Percentiles rank a stretch among this genome's conserved stretches.
These are phyloP conservation scores for Chrysocyon brachyurus DNA, from an alignment of 2,797 vertebrate genomes.

Conservation along the genomic window DNA sequence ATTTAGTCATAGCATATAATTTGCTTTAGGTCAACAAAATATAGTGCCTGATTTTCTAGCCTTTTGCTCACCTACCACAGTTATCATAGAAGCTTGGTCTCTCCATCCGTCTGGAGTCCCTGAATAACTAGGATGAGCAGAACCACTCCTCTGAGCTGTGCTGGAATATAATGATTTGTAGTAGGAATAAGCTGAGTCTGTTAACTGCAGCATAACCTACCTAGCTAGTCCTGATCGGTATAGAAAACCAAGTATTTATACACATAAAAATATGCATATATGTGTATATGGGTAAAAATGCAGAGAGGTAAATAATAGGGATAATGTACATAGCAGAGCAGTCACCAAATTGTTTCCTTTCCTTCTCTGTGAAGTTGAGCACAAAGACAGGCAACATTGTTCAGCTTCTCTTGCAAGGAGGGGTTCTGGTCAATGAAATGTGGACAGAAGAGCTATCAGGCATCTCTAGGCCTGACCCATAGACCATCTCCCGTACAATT, in stretches of 20 bases:
- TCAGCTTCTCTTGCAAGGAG: neutral
- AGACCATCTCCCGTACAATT: neutral
- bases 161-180: neutral
- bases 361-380: neutral
- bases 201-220: neutral
- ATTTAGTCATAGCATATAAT: neutral
- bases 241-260: neutral
- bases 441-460: neutral
- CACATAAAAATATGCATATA: too few species aligned
- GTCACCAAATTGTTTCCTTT: neutral
- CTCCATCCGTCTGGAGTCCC: neutral
- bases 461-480: neutral
- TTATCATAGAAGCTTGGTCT: neutral
- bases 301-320: neutral
- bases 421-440: neutral
- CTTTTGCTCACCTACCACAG: neutral
- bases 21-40: neutral
- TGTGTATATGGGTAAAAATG: fast-evolving
- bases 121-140: neutral
- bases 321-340: neutral
- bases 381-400: neutral
- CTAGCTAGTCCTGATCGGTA: neutral
- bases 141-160: neutral
- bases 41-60: neutral
- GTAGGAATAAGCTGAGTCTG: neutral